Evolutionary conservation across 2,113 vertebrate genomes (phyloP), one percentile per base, ranked within the genome.

Genomic region (Lampris megalopsis): DNA sequence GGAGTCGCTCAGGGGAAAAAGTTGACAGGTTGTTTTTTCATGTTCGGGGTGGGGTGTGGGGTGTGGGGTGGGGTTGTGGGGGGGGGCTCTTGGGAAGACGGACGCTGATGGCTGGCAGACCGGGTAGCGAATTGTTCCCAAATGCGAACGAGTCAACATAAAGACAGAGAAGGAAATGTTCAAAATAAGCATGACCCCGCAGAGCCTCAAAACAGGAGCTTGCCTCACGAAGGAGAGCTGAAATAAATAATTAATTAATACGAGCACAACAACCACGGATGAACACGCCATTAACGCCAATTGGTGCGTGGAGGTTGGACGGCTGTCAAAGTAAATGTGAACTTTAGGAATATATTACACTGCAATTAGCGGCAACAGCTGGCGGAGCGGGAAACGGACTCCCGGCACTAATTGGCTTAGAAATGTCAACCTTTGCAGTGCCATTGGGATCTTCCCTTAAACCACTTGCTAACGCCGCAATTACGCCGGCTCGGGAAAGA

Each of bases 311-410:
- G 48, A 48, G 24, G n/a, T 13, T 58, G 68, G 49, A 50, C n/a
- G 54, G 35, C 63, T 73, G 52, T 69, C 64, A n/a, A 36, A 41
- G 53, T 73, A 52, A 77, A 24, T 58, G 42, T 57, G 53, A 77
- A 71, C 80, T 72, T 82, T 50, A 68, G n/a, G 62, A 77, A 82
- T 76, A 61, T 56, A 76, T 81, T 76, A 81, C 73, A 68, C 68
- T 50, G 74, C 59, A 73, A 67, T 50, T 73, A 67, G 71, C 63
- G 42, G 62, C 52, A 79, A 79, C 76, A 79, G 68, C 76, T 71
- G 68, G 69, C 52, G 60, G 56, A 52, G 37, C 58, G 40, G 52
- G 41, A 52, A 41, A 64, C 24, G 10, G 70, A 82, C 52, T 67
- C 57, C 37, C 35, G 59, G 74, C 68, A 24, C 49, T 81, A 81